Conservation (phyloP, 2,888 invertebrate species). For the Drosophila algonquin region DNA sequence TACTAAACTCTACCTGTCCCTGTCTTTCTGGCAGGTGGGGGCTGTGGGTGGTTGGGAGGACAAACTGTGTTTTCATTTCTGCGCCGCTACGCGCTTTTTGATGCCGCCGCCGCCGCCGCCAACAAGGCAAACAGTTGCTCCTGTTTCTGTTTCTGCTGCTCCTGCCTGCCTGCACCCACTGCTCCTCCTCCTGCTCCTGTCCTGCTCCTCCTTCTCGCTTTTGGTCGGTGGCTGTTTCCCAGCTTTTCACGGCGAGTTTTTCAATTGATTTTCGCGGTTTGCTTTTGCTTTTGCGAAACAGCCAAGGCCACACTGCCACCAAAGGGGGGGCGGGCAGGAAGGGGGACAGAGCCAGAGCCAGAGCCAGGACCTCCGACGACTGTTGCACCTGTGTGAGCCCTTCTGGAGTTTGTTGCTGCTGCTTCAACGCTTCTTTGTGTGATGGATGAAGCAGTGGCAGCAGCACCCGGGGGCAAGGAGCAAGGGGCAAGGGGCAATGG, state of each 20-base stretch:
- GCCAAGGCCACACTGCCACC: constrained; percentile 58
- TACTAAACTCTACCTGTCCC: constrained; percentile 8
- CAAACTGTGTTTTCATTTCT: constrained; percentile 77
- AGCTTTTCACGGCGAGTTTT: constrained; percentile 63
- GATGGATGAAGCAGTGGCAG: constrained; percentile 39
- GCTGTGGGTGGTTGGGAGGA: constrained; percentile 1
- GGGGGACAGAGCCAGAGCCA: not conserved
- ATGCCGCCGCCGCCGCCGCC: constrained; percentile 58
- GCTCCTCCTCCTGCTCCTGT: constrained; percentile 4
- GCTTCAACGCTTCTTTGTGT: constrained; percentile 76
- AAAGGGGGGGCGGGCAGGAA: not conserved
- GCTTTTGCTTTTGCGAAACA: constrained; percentile 39
- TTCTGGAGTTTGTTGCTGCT: constrained; percentile 50
- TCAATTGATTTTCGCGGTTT: constrained; percentile 80
- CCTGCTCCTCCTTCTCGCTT: constrained; percentile 5
- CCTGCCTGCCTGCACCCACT: constrained; percentile 5
- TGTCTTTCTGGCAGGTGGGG: too few species aligned
- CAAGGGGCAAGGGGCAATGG: not conserved
- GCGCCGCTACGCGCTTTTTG: constrained; percentile 79
- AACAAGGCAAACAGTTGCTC: constrained; percentile 69
- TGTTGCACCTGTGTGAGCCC: constrained; percentile 63
- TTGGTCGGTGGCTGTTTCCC: constrained; percentile 26
- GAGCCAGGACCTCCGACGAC: constrained; percentile 23
- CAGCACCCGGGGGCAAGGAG: too few species aligned
- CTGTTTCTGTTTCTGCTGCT: constrained; percentile 30